Base-by-base conservation (phyloP, 2,113 vertebrate species). In the Xyliphius kryptos region DNA sequence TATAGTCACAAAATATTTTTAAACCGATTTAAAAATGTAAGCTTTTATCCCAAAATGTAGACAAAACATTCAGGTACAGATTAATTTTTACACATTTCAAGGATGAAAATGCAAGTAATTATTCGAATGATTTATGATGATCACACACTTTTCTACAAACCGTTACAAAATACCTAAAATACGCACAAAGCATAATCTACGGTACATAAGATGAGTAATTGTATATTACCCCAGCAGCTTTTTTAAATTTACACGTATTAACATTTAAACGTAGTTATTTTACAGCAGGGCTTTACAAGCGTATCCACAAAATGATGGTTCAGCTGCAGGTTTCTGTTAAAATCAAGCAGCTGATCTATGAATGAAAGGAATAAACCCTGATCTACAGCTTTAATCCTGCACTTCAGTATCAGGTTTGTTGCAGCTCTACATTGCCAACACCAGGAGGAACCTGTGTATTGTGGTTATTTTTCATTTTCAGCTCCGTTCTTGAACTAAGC, bases 31-130 rank as follows among this genome's bases (percentile, higher is more conserved):
- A 57, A 50, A 59, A 71, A 76, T 77, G 69, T 4, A 75, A 1
- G 59, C 69, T 70, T 66, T 57, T 70, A 70, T n/a, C 43, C 56
- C 5, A 73, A 66, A 57, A 63, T 56, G 22, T 26, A 65, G 54
- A 59, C 9, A 44, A 74, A 72, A 65, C 36, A 56, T 61, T 22
- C n/a, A 41, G 44, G 20, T 55, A 65, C 51, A 70, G 63, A 32
- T 73, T 43, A 64, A 68, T 41, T 41, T 54, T 62, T 36, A 50
- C 17, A 59, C 17, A n/a, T 62, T 67, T 12, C 50, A 60, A 71
- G 56, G 26, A 59, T 53, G 37, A 64, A 26, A 70, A 62, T 41
- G n/a, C n/a, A n/a, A n/a, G n/a, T n/a, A n/a, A n/a, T n/a, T n/a
- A n/a, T n/a, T n/a, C n/a, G n/a, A n/a, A n/a, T n/a, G n/a, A n/a